Evolutionary conservation across 1,140 invertebrate species (phyloP), one percentile per base, ranked within the genome.

Genomic region (Battus philenor): DNA sequence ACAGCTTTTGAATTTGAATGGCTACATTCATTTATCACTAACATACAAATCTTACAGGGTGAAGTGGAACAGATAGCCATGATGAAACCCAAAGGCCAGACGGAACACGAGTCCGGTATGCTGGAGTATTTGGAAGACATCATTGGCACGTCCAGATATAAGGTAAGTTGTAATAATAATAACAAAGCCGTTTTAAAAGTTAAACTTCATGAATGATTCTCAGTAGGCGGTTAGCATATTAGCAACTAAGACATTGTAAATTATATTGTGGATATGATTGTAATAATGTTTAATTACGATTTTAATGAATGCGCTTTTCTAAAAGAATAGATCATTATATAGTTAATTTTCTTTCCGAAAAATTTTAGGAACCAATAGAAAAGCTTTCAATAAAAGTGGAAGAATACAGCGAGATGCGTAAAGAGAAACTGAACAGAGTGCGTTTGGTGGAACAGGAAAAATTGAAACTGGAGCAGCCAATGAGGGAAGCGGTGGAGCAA

Each of bases 61-160:
- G 98, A 99, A 90, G 98, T 99, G 0, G 98, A 99, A 86, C 97
- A 98, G 76, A 99, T 99, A 63, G 92, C 98, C 2, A 91, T 99
- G 91, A 99, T 99, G 98, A 99, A 99, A 72, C 94, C 98, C 0
- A 99, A 98, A 87, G 95, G 89, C 0, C 89, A 89, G 51, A 91
- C 81, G 12, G 95, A 96, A 63, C 90, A 95, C 70, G 97, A 99
- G 58, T 90, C 92, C 8, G 97, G 98, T 0, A 97, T 99, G 95
- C 83, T 99, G 16, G 98, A 99, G 79, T 99, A 98, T 87, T 87
- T 99, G 8, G 98, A 99, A 86, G 98, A 99, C 75, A 98, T 99
- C 50, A 96, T 99, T 70, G 98, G 98, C 0, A 97, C 96, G 0
- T 92, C 91, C 13, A 90, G 97, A 38, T 98, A 93, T 58, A 94